Evolutionary conservation across 2,888 invertebrate genomes (phyloP).

Genomic region (Drosophila vallismaia): DNA sequence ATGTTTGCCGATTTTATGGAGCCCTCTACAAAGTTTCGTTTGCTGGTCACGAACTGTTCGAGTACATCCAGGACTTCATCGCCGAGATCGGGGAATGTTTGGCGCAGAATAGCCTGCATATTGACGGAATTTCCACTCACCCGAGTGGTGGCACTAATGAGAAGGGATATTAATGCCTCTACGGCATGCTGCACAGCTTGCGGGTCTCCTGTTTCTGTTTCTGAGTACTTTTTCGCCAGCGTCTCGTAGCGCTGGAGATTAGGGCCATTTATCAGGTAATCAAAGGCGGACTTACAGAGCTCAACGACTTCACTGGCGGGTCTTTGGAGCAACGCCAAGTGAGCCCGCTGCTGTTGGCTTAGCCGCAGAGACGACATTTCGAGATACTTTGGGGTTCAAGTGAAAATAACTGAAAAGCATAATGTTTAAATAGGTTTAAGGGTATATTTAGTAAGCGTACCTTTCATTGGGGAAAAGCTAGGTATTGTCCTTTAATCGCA

Average conservation of each 20-base stretch:
- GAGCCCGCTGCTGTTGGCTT: constrained; percentile 86
- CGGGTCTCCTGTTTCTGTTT: constrained; percentile 71
- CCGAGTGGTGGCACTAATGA: constrained; percentile 89
- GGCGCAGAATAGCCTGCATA: constrained; percentile 63
- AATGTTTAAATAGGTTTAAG: background rate
- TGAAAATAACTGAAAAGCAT: background rate
- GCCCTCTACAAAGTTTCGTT: constrained; percentile 80
- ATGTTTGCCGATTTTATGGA: constrained; percentile 82
- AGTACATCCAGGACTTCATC: constrained; percentile 78
- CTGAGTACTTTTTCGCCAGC: constrained; percentile 84
- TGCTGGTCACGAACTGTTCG: constrained; percentile 81
- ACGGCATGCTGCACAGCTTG: constrained; percentile 85
- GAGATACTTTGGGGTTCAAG: background rate
- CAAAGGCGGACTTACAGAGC: constrained; percentile 87
- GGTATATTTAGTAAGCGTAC: background rate
- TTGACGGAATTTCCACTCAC: constrained; percentile 85
- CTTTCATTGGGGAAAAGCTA: background rate
- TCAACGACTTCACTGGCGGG: constrained; percentile 86
- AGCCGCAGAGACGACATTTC: constrained; percentile 76
- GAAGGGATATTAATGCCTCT: constrained; percentile 89
- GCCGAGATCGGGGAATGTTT: constrained; percentile 67
- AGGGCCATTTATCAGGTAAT: constrained; percentile 87
- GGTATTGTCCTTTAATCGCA: background rate
- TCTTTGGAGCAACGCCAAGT: constrained; percentile 85
- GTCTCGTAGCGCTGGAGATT: constrained; percentile 85